Conservation (phyloP, 2,797 vertebrate genomes). For the Otolemur crassicaudatus region DNA sequence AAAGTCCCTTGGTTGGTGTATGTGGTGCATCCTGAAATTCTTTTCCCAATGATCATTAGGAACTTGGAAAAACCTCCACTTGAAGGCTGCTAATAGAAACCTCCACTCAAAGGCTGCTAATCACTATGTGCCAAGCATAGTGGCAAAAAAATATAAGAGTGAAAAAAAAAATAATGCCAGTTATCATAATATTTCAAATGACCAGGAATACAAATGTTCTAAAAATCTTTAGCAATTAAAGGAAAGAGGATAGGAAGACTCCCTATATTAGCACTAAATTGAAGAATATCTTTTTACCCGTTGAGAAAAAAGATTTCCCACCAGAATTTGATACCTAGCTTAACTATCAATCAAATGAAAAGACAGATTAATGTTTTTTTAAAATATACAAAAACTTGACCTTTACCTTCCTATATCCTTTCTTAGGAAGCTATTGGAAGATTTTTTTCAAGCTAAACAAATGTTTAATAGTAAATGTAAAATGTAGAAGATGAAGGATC, state of each 20-base stretch:
- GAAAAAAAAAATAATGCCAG: not conserved
- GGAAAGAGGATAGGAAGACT: not conserved
- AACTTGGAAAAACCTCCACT: too few relatives aligned
- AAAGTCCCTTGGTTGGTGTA: too few relatives aligned
- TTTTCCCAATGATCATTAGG: too few relatives aligned
- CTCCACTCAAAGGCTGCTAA: not conserved
- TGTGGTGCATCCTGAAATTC: too few relatives aligned
- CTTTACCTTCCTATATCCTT: not conserved
- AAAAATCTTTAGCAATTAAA: not conserved
- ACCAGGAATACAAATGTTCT: not conserved
- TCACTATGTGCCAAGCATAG: not conserved
- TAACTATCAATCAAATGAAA: not conserved
- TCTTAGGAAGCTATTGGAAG: not conserved
- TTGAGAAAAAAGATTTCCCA: not conserved
- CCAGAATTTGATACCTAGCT: not conserved
- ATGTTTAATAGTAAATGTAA: not conserved
- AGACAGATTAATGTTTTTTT: not conserved
- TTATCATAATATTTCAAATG: not conserved
- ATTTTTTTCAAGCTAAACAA: not conserved
- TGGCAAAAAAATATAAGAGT: too few relatives aligned
- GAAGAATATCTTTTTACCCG: not conserved
- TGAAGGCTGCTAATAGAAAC: not conserved
- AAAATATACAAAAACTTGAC: not conserved
- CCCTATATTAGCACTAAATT: not conserved
- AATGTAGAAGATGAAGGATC: not conserved